These are phyloP conservation scores for Strix uralensis DNA, from an alignment of 2,113 vertebrate genomes.

Conservation along the genomic window DNA sequence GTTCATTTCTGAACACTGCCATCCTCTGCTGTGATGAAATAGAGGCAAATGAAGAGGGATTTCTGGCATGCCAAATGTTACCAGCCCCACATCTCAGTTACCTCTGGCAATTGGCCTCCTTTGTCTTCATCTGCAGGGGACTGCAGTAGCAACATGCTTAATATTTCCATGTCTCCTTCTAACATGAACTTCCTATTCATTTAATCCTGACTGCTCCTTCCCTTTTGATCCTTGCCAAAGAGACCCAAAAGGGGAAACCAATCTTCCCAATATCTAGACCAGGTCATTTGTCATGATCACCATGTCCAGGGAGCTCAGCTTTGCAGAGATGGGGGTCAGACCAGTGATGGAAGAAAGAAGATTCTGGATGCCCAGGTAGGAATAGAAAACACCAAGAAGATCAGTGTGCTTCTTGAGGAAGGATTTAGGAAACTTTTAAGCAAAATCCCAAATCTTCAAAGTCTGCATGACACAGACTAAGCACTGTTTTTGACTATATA, in stretches of 20 bases:
- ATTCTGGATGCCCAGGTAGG: not conserved
- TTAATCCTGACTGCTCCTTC: not conserved
- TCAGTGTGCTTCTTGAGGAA: not conserved
- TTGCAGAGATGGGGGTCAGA: not conserved
- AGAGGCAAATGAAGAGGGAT: not conserved
- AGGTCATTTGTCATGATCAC: not conserved
- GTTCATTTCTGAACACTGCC: not conserved
- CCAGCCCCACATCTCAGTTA: not conserved
- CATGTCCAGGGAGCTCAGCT: not conserved
- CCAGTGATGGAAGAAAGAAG: not conserved
- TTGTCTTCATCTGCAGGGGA: not conserved
- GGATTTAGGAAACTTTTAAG: not conserved
- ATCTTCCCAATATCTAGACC: not conserved
- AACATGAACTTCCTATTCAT: not conserved
- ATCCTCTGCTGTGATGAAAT: not conserved
- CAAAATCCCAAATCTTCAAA: not conserved
- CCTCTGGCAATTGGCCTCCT: not conserved
- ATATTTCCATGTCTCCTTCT: not conserved
- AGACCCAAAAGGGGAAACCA: not conserved
- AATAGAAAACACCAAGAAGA: not conserved
- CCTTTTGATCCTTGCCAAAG: not conserved
- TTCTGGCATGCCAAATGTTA: not conserved
- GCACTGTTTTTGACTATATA: not conserved
- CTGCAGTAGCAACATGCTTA: not conserved
- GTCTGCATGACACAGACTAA: not conserved